These are phyloP conservation scores for Todiramphus chloris DNA, from an alignment of 2,113 vertebrate genomes.

Conservation along the genomic window DNA sequence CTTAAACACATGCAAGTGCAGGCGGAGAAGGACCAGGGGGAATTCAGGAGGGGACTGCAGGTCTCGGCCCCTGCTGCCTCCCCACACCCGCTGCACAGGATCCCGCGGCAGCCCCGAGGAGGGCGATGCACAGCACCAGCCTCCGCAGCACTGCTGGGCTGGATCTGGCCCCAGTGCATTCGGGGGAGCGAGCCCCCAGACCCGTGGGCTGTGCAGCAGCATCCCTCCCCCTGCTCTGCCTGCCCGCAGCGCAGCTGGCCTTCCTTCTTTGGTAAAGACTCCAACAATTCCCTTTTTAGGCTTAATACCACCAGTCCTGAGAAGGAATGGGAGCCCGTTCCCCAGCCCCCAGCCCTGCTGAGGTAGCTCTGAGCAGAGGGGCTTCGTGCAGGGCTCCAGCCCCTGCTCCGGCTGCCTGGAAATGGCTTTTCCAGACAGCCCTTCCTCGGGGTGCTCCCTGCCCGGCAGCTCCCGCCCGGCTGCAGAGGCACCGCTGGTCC, in stretches of 20 bases:
- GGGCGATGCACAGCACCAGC: not conserved
- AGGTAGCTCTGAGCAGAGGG: not conserved
- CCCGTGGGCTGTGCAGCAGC: not conserved
- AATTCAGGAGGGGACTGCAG: not conserved
- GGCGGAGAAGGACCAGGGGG: not conserved
- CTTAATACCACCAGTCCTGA: not conserved
- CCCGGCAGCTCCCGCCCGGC: not conserved
- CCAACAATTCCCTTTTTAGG: conserved; percentile 67
- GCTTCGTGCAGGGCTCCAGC: not conserved
- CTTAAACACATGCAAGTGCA: not conserved
- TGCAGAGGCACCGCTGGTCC: not conserved
- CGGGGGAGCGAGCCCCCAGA: not conserved
- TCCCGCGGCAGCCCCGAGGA: not conserved
- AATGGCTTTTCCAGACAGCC: not conserved
- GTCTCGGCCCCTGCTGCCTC: fast-evolving
- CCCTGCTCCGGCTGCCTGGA: not conserved
- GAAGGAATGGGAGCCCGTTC: not conserved
- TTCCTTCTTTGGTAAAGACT: conserved; percentile 70
- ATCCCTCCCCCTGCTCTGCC: not conserved
- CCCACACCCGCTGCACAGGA: not conserved
- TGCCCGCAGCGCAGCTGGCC: fast-evolving
- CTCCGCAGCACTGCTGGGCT: not conserved
- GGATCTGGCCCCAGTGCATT: not conserved
- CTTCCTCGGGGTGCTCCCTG: not conserved
- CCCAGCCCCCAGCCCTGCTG: not conserved